These are phyloP conservation scores for Apostichopus californicus DNA, from an alignment of 35 echinoderm and acorn worm species.

Conservation along the genomic window DNA sequence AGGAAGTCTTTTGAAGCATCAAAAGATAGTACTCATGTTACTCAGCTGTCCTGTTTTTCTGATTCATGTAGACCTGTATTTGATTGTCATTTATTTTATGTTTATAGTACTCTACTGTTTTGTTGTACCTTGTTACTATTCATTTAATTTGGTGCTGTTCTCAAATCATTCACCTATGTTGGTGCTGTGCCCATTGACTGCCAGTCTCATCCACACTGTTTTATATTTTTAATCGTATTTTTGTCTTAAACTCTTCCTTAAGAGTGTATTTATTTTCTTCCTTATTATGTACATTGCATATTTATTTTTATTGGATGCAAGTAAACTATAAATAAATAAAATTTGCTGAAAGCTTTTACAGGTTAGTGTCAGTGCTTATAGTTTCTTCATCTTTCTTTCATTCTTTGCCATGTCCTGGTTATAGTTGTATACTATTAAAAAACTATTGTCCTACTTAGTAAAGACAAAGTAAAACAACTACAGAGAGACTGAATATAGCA, in stretches of 20 bases:
- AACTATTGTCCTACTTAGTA: too few relatives aligned
- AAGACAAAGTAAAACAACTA: too few relatives aligned
- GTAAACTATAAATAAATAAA: conserved; percentile 33
- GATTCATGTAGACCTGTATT: neutral
- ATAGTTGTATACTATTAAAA: too few relatives aligned
- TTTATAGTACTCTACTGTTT: neutral
- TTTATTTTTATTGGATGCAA: conserved; percentile 51
- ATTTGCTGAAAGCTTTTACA: neutral
- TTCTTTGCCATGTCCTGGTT: too few relatives aligned
- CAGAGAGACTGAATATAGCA: too few relatives aligned
- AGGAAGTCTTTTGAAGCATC: too few relatives aligned
- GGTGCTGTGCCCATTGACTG: neutral
- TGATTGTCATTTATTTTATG: neutral
- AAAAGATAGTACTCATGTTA: too few relatives aligned
- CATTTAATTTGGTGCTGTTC: neutral
- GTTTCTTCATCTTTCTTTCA: neutral
- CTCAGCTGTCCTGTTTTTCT: neutral
- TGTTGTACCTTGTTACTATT: neutral
- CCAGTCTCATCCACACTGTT: neutral
- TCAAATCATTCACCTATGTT: neutral
- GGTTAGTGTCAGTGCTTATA: neutral
- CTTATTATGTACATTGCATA: conserved; percentile 31
- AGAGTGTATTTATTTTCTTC: conserved; percentile 27
- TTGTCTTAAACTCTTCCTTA: neutral
- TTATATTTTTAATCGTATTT: neutral